A percentile compares a stretch with the other conserved stretches of the same genome.
phyloP scores from a whole-genome alignment of 1,140 invertebrate species.

The Bombus waltoni region DNA sequence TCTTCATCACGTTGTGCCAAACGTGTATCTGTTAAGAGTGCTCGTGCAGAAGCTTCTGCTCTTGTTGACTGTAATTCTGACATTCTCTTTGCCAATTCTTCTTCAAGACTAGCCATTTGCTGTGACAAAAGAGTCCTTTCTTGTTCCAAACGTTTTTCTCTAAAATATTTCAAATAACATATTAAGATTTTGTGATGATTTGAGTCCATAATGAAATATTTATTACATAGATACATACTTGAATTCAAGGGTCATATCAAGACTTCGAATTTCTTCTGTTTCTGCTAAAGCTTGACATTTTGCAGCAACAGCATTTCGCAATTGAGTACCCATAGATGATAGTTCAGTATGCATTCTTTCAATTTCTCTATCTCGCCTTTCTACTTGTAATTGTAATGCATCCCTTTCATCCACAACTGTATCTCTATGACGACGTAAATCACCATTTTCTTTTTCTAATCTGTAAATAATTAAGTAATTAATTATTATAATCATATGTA shows the following conservation, averaged over 20 bases:
- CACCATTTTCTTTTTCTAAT: conserved; percentile 83
- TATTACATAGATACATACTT: conserved; percentile 78
- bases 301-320: conserved; percentile 87
- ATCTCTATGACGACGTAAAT: conserved; percentile 85
- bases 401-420: conserved; percentile 88
- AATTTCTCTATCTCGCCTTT: conserved; percentile 87
- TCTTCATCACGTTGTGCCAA: conserved; percentile 91
- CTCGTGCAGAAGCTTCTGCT: conserved; percentile 88
- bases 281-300: conserved; percentile 93
- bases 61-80: conserved; percentile 89
- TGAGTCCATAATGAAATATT: not conserved
- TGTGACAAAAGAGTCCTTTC: conserved; percentile 89
- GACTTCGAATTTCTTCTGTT: conserved; percentile 90
- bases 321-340: conserved; percentile 85
- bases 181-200: not conserved
- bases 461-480: conserved; percentile 68
- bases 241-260: conserved; percentile 89
- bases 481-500: not conserved
- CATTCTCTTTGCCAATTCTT: conserved; percentile 89
- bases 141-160: conserved; percentile 91
- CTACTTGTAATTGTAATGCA: conserved; percentile 86
- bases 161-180: conserved; percentile 61
- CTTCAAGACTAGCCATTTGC: conserved; percentile 89
- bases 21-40: conserved; percentile 89
- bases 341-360: conserved; percentile 87